A percentile compares a stretch with the other conserved stretches of the same genome.
Conservation (phyloP, 2,888 invertebrate species). For the Macrosoma leucophasiata region DNA sequence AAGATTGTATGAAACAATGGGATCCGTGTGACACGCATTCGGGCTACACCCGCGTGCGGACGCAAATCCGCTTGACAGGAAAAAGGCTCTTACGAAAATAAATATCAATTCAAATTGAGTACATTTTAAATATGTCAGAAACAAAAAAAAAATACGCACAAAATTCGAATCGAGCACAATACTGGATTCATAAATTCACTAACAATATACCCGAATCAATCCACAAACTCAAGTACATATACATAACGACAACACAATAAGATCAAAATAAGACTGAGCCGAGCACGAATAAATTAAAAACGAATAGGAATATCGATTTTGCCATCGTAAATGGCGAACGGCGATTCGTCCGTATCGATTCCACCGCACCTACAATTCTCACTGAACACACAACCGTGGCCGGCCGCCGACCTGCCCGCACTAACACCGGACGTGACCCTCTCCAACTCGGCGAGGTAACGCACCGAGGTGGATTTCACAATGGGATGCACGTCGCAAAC, state of each 20-base stretch:
- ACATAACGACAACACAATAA: conserved; percentile 8
- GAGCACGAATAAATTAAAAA: conserved; percentile 33
- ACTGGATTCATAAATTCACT: conserved; percentile 8
- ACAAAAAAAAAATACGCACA: conserved; percentile 6
- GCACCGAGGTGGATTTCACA: conserved; percentile 5
- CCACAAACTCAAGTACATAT: too few species aligned
- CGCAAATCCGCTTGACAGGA: too few species aligned
- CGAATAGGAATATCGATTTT: conserved; percentile 44
- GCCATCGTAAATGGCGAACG: conserved; percentile 41
- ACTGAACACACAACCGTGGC: conserved; percentile 32
- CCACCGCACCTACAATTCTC: conserved; percentile 31
- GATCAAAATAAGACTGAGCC: conserved; percentile 17
- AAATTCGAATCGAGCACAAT: conserved; percentile 15
- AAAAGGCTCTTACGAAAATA: too few species aligned
- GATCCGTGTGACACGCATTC: too few species aligned
- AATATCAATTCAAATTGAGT: too few species aligned
- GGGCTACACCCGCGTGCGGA: too few species aligned
- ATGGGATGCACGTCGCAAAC: neutral
- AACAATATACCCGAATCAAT: too few species aligned
- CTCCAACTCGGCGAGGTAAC: conserved; percentile 22
- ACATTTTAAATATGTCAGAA: too few species aligned
- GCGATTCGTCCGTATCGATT: conserved; percentile 28
- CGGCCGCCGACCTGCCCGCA: too few species aligned
- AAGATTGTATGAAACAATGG: too few species aligned
- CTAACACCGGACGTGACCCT: conserved; percentile 14